Evolutionary conservation across 2,888 invertebrate species (phyloP).

Genomic region (Thera obeliscata): DNA sequence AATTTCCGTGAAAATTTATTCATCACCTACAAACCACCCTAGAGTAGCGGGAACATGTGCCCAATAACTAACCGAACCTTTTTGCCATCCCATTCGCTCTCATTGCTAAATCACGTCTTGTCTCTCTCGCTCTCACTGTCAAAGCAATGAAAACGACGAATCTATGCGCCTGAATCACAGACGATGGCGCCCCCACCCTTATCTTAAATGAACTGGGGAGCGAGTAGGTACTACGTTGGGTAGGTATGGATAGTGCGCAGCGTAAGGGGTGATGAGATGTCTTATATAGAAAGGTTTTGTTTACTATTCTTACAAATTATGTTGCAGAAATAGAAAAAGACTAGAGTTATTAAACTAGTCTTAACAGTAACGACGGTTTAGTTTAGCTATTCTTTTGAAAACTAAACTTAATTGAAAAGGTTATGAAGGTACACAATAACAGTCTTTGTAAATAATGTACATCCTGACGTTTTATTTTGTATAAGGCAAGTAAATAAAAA

Average conservation of each 20-base stretch:
- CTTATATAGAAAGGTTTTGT: constrained; percentile 36
- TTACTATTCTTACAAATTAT: constrained; percentile 20
- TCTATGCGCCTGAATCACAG: constrained; percentile 81
- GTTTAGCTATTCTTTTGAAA: too few species aligned
- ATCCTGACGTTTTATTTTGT: too few species aligned
- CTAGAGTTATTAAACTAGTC: too few species aligned
- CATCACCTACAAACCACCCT: constrained; percentile 60
- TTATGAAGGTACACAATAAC: too few species aligned
- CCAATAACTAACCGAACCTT: constrained; percentile 74
- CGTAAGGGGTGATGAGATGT: constrained; percentile 39
- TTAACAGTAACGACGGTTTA: too few species aligned
- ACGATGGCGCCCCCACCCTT: constrained; percentile 67
- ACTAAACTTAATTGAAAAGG: too few species aligned
- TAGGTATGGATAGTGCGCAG: constrained; percentile 37
- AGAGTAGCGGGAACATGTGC: constrained; percentile 63
- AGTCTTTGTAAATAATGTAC: too few species aligned
- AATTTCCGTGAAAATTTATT: constrained; percentile 56
- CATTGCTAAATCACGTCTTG: constrained; percentile 49
- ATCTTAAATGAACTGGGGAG: constrained; percentile 81
- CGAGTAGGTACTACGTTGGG: constrained; percentile 54
- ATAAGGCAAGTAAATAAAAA: too few species aligned
- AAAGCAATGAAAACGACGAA: constrained; percentile 80
- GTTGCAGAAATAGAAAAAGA: neutral
- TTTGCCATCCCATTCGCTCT: constrained; percentile 59
- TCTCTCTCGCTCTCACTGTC: constrained; percentile 70